Evolutionary conservation across 2,113 vertebrate genomes (phyloP).

Genomic region (Cygnus atratus): DNA sequence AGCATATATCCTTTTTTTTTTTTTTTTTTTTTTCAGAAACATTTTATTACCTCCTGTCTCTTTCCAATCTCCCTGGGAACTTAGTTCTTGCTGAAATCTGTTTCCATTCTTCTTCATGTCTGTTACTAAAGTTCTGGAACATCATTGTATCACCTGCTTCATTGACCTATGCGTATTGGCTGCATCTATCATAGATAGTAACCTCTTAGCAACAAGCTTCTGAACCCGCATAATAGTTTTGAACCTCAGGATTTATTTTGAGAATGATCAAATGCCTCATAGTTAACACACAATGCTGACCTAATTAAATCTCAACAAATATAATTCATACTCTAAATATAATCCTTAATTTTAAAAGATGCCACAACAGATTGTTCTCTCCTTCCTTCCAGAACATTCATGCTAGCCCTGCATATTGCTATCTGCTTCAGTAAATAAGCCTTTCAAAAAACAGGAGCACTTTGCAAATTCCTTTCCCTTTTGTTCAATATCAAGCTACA

Average conservation of each 20-base stretch:
- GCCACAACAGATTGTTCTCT: background rate
- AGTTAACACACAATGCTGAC: background rate
- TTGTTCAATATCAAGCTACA: slow-evolving; percentile 1
- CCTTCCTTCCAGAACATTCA: background rate
- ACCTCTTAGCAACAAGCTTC: background rate
- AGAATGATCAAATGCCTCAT: background rate
- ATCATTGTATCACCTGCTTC: background rate
- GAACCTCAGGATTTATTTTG: background rate
- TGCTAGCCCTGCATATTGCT: background rate
- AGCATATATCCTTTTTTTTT: background rate
- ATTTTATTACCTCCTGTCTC: background rate
- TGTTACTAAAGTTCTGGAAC: background rate
- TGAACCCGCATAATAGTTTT: background rate
- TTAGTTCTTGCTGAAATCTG: background rate
- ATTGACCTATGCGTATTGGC: background rate
- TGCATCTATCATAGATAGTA: background rate
- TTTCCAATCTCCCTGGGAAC: background rate
- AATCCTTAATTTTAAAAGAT: background rate
- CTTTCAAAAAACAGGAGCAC: background rate
- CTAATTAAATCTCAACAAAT: background rate
- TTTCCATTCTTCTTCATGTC: background rate
- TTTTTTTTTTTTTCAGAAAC: background rate
- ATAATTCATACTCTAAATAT: background rate
- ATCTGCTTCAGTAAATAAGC: background rate
- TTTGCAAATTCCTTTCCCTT: background rate